Base-by-base conservation (phyloP, 2,888 invertebrate species). In the Hirtodrosophila trivittata region DNA sequence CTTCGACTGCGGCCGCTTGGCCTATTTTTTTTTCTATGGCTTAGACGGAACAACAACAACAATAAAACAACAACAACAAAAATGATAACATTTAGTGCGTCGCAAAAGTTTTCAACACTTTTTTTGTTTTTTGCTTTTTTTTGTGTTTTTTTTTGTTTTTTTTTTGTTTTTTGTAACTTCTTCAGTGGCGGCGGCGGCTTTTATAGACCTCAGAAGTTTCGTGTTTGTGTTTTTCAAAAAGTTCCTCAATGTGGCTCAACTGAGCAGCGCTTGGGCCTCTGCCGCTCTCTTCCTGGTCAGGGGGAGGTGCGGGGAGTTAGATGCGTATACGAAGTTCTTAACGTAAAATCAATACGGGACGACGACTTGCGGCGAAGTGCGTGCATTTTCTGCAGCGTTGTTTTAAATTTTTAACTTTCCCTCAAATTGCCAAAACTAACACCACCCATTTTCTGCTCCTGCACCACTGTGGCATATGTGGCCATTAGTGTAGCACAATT, bases 51-150 rank as follows among this genome's bases (percentile, higher is more conserved):
- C 60, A 62, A 39, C 62, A 73, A 51, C 55, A 68, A 63, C 63
- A 73, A 52, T 66, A 63, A 25, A 51, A 46, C 43, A 66, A 55
- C 56, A 57, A 57, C 35, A 60, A 65, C 59, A 64, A 70, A 52
- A 74, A 62, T 75, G 72, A 80, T 75, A 80, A 77, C 77, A 80
- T 83, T 81, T 81, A 81, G 81, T 83, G 69, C 84, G 84, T 81
- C 84, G 81, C 75, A 80, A 81, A 81, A 81, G 80, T 81, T 81
- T 74, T 12, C 54, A 64, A 69, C 66, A 68, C 50, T 66, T 66
- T 52, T 9, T 58, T 46, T 58, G 63, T 43, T 56, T 49, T 32
- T 52, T 55, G 21, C 37, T 62, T 69, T 60, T 58, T 42, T 50
- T n/a, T n/a, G n/a, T n/a, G n/a, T n/a, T n/a, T 66, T 66, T 52